Base-by-base conservation (phyloP, 2,888 invertebrate genomes). In the Thysanoteuthis rhombus region DNA sequence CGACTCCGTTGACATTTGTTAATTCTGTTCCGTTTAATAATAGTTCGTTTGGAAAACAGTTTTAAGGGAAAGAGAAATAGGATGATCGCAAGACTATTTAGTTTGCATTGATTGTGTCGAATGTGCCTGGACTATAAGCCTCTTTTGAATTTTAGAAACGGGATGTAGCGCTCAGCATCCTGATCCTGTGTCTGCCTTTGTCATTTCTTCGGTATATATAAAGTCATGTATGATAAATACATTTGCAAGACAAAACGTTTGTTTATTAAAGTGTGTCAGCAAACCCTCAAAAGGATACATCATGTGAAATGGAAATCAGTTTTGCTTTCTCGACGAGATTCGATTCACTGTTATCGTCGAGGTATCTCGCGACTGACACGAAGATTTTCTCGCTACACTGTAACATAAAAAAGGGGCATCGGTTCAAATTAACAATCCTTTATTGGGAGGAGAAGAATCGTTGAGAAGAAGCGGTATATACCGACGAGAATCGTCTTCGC, bases 301-400 rank as follows among this genome's bases (percentile, higher is more conserved):
- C 96, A 94, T 96, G 96, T 93, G 96, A 96, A 90, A 96, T 95
- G 92, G 96, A 95, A 22, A 96, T 94, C 45, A 96, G 96, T 93
- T 96, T 96, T 28, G 96, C 95, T 89, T 95, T 95, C 38, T 95
- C 94, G 12, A 96, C 93, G 90, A 95, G 95, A 8, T 28, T 39
- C n/a, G 42, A 32, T n/a, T n/a, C n/a, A 25, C n/a, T 28, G 10
- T 0, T 32, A 42, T 28, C 28, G 42, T 10, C 45, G n/a, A 92
- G 42, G 42, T 92, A 45, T 32, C n/a, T 75, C 19, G 75, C 75
- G 4, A 75, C n/a, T n/a, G 16, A 10, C n/a, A 75, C 75, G n/a
- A 36, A n/a, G 1, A 75, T 16, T 75, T 75, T 75, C 75, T 75
- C 75, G n/a, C 75, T 75, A n/a, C 75, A 75, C 75, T 75, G 75